phyloP scores from a whole-genome alignment of 2,113 vertebrate species.

The Ploceus nigricollis region DNA sequence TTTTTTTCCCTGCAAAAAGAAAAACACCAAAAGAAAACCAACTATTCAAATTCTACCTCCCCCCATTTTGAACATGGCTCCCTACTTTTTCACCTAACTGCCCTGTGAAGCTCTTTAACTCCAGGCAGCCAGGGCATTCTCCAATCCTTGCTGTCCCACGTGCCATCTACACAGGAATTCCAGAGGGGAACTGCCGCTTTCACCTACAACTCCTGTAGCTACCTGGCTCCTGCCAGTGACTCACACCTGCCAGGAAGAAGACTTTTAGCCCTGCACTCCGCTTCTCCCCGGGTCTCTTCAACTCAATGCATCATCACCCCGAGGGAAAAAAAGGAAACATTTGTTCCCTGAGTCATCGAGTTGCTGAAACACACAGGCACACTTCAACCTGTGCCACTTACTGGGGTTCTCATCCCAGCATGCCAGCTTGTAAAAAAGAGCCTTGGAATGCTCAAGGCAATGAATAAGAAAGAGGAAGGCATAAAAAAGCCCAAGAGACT shows the following conservation, averaged over 20 bases:
- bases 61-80: background rate
- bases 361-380: background rate
- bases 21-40: background rate
- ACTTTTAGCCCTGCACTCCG: background rate
- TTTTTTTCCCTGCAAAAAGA: background rate
- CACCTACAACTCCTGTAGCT: background rate
- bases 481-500: background rate
- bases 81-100: background rate
- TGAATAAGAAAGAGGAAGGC: background rate
- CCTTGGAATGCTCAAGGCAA: background rate
- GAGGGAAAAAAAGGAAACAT: background rate
- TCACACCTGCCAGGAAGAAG: background rate
- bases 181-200: background rate
- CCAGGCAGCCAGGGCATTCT: background rate
- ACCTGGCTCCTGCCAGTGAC: background rate
- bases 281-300: background rate
- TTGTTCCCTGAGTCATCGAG: background rate
- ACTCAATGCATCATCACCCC: background rate
- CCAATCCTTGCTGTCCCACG: rapidly evolving
- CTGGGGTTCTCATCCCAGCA: background rate
- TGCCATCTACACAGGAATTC: background rate
- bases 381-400: background rate
- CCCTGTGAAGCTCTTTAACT: background rate
- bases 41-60: background rate
- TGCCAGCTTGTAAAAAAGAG: background rate